Evolutionary conservation across 2,797 vertebrate species (phyloP), one percentile per base, ranked within the genome.

Genomic region (Sebastes melanostomus): DNA sequence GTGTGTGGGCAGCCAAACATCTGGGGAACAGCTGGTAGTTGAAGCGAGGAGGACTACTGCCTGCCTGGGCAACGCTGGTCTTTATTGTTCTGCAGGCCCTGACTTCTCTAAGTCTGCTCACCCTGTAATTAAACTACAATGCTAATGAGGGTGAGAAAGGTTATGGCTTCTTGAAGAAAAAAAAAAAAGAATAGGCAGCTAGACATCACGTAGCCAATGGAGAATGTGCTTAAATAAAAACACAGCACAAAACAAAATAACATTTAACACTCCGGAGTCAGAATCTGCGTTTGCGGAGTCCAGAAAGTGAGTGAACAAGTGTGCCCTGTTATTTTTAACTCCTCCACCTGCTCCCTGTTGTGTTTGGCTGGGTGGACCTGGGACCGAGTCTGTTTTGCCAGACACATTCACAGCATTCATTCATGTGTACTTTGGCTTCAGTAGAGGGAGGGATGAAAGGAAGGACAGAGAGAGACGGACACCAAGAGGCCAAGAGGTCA

Each of bases 11-110:
- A 46, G 84, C 82, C 73, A 84, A 92, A 93, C 94, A 95, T 95
- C 94, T 95, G 94, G 89, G 62, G 84, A 92, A 91, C 94, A 93
- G 91, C 91, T 94, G 91, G 84, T 77, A 38, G 62, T 38, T 58
- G 50, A 63, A 79, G 66, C 59, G 54, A 82, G 27, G 70, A 82
- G 27, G 70, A 81, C 68, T 75, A 60, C 82, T 81, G 89, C 68
- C 77, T 29, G 42, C 63, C 75, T 30, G 55, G 66, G 77, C 46
- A 77, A 74, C 1, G 46, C 24, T 56, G 52, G 24, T 7, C 24
- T 81, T 86, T 71, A 78, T 72, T 78, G 76, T 80, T 75, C 42
- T 69, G 27, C 68, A 55, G 56, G 61, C 78, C 36, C 66, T 1
- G 14, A 55, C 68, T 34, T 81, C 77, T 71, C 46, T 1, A 32